A percentile compares a stretch with the other conserved stretches of the same genome.
phyloP scores from a whole-genome alignment of 2,797 vertebrate species.

The Buphagus erythrorhynchus region DNA sequence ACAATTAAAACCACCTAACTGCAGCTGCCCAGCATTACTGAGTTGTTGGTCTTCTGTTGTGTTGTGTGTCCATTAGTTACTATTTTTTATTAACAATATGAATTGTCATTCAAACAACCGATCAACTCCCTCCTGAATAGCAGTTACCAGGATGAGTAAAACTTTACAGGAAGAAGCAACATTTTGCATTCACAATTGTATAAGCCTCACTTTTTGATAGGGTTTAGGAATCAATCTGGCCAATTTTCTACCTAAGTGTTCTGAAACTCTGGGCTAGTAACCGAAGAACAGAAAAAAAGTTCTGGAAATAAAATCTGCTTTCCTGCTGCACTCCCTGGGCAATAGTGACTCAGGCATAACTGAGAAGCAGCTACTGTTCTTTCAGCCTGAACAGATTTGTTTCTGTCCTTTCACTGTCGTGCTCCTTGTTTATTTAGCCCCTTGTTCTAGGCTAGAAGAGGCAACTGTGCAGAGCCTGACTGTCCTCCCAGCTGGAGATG shows the following conservation, averaged over 20 bases:
- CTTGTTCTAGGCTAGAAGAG: not conserved
- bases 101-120: not conserved
- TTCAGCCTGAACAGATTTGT: not conserved
- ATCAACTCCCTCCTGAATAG: not conserved
- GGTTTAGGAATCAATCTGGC: not conserved
- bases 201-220: not conserved
- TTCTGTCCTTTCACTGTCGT: not conserved
- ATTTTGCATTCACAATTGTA: not conserved
- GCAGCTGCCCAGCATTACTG: fast-evolving
- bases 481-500: not conserved
- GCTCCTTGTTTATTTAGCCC: not conserved
- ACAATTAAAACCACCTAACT: fast-evolving
- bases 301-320: not conserved
- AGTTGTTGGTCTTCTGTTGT: fast-evolving
- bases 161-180: not conserved
- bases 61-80: not conserved
- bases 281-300: not conserved
- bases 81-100: not conserved
- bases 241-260: not conserved
- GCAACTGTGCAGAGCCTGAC: fast-evolving
- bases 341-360: too few relatives aligned
- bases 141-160: not conserved
- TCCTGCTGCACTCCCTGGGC: not conserved
- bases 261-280: not conserved
- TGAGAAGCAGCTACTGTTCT: not conserved